phyloP scores from a whole-genome alignment of 2,113 vertebrate genomes.

The Connochaetes taurinus region DNA sequence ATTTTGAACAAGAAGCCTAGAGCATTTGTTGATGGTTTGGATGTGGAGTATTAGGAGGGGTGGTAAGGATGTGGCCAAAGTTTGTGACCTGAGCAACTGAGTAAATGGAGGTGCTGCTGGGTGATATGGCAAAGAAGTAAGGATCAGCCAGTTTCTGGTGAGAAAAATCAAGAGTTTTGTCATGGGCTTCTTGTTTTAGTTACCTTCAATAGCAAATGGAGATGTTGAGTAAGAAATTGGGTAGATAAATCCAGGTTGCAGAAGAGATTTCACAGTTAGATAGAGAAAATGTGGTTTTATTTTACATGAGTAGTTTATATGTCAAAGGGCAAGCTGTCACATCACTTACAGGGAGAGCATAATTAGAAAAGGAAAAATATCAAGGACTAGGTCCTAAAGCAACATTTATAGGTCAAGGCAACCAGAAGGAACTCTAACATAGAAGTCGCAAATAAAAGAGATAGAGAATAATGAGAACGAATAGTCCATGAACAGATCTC shows the following conservation, averaged over 20 bases:
- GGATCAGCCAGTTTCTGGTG: neutral
- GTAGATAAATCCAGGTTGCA: neutral
- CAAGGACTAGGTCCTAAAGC: neutral
- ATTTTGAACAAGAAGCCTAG: neutral
- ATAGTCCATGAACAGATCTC: neutral
- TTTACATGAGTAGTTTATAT: neutral
- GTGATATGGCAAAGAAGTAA: neutral
- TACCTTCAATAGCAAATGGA: neutral
- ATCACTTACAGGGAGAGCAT: neutral
- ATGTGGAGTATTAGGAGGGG: neutral
- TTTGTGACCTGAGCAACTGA: neutral
- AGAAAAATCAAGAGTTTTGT: neutral
- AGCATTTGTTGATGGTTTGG: neutral
- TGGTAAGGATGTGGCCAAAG: neutral
- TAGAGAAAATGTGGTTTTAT: neutral
- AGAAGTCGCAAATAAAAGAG: neutral
- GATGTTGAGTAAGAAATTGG: neutral
- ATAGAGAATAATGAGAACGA: neutral
- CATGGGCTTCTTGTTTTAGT: neutral
- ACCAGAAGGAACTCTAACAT: neutral
- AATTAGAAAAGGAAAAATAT: neutral
- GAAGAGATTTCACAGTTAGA: neutral
- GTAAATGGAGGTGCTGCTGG: neutral
- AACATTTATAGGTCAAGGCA: neutral
- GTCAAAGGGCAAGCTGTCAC: neutral